These are phyloP conservation scores for Brachystomella parvula DNA, from an alignment of 1,140 invertebrate species.

Conservation along the genomic window DNA sequence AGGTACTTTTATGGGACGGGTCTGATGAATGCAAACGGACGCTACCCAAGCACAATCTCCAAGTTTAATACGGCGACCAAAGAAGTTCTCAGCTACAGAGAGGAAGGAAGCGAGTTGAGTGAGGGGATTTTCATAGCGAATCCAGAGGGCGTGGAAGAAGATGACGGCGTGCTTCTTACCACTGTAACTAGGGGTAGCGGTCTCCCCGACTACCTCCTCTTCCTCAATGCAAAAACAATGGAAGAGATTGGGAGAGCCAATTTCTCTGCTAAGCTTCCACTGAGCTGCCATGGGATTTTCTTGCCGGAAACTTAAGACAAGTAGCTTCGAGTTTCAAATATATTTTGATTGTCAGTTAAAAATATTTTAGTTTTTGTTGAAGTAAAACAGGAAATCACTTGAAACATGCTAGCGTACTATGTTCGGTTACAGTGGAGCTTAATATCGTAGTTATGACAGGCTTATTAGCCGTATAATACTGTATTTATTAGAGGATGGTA, in stretches of 20 bases:
- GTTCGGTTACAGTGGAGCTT: background rate
- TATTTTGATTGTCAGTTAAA: background rate
- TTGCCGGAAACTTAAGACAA: background rate
- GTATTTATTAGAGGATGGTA: too few relatives aligned
- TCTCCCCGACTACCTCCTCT: constrained; percentile 14
- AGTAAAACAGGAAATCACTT: background rate
- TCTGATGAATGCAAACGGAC: background rate
- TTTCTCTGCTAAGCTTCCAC: constrained; percentile 15
- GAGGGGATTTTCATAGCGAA: constrained; percentile 39
- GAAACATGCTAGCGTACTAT: background rate
- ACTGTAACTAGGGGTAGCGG: constrained; percentile 16
- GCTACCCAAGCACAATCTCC: background rate
- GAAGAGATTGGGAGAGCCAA: constrained; percentile 26
- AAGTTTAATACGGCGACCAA: constrained; percentile 17
- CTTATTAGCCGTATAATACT: too few relatives aligned
- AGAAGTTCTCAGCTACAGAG: constrained; percentile 25
- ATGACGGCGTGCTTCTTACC: constrained; percentile 38
- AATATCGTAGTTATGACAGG: background rate
- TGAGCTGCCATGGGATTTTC: constrained; percentile 27
- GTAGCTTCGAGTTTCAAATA: background rate
- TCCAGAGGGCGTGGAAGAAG: constrained; percentile 37
- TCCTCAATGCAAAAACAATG: constrained; percentile 35
- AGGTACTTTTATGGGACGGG: background rate
- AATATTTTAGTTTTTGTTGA: background rate
- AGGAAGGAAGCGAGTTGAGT: constrained; percentile 30